Evolutionary conservation across 2,888 invertebrate genomes (phyloP), one percentile per base, ranked within the genome.

Genomic region (Cybosia mesomella): DNA sequence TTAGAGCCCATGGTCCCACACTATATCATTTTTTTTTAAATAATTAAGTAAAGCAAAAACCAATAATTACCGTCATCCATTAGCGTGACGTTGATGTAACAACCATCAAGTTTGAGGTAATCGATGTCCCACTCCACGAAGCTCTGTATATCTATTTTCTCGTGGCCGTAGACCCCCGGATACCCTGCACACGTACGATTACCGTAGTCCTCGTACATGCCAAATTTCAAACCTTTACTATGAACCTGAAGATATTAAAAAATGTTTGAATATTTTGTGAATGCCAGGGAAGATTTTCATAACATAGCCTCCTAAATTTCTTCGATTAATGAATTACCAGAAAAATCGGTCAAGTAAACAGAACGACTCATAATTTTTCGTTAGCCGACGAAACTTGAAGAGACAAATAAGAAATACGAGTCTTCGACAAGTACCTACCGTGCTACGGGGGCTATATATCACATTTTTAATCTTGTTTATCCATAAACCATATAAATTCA

Each of bases 41-140:
- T n/a, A n/a, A n/a, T n/a, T n/a, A n/a, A n/a, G n/a, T n/a, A n/a
- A n/a, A n/a, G n/a, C n/a, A n/a, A n/a, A n/a, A n/a, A n/a, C n/a
- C n/a, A n/a, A n/a, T n/a, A n/a, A 21, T 10, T 84, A 95, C 96
- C 95, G 79, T 85, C 81, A 80, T 96, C 96, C 95, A 96, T 96
- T n/a, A 92, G 91, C 5, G 84, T 83, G 7, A 95, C 88, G 24
- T 96, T 95, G 10, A 97, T 95, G 85, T 97, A 96, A 87, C 98
- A 98, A 0, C 98, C 98, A 83, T 98, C 98, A 55, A 98, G 91
- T 90, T 98, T 98, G 59, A 98, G 92, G 84, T 97, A 97, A 87
- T 98, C 98, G 0, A 97, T 96, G 13, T 95, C 96, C 98, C 98
- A 98, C 28, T 96, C 96, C 0, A 97, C 97, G 85, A 98, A 97